phyloP scores from a whole-genome alignment of 2,888 invertebrate genomes.

The Xylota sylvarum region DNA sequence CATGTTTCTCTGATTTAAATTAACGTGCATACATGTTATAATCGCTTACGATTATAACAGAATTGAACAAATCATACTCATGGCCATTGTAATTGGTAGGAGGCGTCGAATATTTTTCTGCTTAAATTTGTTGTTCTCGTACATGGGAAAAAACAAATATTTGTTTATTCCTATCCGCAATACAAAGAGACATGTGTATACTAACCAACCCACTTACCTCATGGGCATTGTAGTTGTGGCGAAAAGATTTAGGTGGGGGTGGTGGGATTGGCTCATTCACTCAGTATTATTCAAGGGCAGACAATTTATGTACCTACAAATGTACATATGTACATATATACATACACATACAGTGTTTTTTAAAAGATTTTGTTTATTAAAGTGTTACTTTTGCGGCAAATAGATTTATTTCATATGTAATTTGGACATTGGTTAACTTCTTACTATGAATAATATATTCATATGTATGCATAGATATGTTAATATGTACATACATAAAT shows the following conservation, averaged over 20 bases:
- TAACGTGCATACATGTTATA: not conserved
- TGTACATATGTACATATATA: not conserved
- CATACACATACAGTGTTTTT: not conserved
- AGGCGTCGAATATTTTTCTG: not conserved
- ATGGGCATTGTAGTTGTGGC: too few species aligned
- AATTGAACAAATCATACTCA: constrained; percentile 17
- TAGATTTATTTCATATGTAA: too few species aligned
- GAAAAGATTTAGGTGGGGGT: not conserved
- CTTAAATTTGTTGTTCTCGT: constrained; percentile 34
- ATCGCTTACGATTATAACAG: not conserved
- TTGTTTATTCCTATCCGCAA: constrained; percentile 30
- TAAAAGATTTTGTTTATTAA: constrained; percentile 10
- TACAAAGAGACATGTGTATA: not conserved
- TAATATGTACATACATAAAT: too few species aligned
- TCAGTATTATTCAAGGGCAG: constrained; percentile 38
- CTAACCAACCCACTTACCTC: not conserved
- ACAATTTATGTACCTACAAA: not conserved
- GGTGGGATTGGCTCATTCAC: constrained; percentile 33
- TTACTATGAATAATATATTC: too few species aligned
- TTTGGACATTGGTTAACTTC: too few species aligned
- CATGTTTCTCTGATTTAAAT: not conserved
- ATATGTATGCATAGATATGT: too few species aligned
- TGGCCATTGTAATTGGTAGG: not conserved
- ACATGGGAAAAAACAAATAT: constrained; percentile 1
- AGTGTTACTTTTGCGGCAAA: constrained; percentile 1